Conservation (phyloP, 2,797 vertebrate species). For the Hydrophis major region DNA sequence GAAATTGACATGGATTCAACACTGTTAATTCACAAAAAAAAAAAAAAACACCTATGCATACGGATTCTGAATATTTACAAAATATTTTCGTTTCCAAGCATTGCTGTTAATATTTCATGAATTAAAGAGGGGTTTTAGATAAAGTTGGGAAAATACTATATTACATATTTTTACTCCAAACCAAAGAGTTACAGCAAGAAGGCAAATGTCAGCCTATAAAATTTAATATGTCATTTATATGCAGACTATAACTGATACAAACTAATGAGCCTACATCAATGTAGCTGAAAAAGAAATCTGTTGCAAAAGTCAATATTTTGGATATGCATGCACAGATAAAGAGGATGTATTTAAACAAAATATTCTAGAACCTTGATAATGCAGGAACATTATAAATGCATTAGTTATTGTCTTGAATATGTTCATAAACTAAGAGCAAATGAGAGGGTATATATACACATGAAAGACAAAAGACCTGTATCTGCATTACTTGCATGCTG, state of each 20-base stretch:
- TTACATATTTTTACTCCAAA: background rate
- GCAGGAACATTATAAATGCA: background rate
- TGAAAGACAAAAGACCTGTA: background rate
- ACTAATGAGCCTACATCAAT: background rate
- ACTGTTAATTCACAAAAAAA: background rate
- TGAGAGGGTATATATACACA: background rate
- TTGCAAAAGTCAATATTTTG: background rate
- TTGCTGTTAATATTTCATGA: background rate
- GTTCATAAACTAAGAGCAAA: conserved; percentile 32
- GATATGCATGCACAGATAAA: background rate
- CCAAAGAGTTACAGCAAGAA: background rate
- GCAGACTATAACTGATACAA: background rate
- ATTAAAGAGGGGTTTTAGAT: background rate
- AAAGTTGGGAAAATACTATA: background rate
- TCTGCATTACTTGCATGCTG: conserved; percentile 33
- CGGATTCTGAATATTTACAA: background rate
- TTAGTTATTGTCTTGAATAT: background rate
- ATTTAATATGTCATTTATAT: background rate
- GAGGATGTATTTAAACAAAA: background rate
- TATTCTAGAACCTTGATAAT: background rate
- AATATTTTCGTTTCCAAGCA: background rate
- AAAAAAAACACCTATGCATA: background rate
- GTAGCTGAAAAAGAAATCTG: background rate
- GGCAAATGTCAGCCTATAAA: background rate
- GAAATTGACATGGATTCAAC: background rate